Evolutionary conservation across 2,797 vertebrate species (phyloP), one percentile per base, ranked within the genome.

Genomic region (Darevskia mixta): DNA sequence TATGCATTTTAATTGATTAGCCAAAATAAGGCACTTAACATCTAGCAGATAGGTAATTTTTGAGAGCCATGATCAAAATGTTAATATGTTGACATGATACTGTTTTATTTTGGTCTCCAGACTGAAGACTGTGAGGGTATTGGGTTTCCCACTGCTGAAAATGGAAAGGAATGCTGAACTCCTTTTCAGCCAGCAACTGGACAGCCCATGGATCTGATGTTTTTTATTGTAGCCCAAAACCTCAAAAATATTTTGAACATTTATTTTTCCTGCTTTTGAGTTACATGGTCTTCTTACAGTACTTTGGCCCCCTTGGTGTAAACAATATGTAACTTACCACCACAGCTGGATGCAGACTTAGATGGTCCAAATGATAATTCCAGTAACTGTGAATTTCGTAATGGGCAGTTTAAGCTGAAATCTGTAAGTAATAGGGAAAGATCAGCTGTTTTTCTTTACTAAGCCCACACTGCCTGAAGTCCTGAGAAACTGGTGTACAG

Each of bases 21-120:
- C 78, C 80, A 81, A 85, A 85, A 32, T 38, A 81, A 85, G 29
- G 18, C 23, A 55, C 25, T 49, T 81, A 64, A 75, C 64, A 69
- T 79, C 25, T 61, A 64, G 38, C 49, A 38, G 79, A 72, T 45
- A n/a, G 43, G 75, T 73, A 38, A 35, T 58, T 67, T 83, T 58
- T 84, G 49, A 64, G 45, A 75, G 29, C 55, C 55, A 25, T 43
- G 64, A 82, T 85, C 82, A 89, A 69, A 81, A 85, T 82, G 35
- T 55, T 49, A 85, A 38, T 67, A 76, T 83, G 75, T 58, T 71
- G 38, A 72, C 71, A 76, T n/a, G 41, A 38, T 55, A 29, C 18
- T 75, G 71, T 81, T 81, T 79, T 81, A 85, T 81, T 89, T 76
- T 55, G 25, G 71, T 72, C 43, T 76, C 6, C 23, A 75, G 69